A percentile compares a stretch with the other conserved stretches of the same genome.
Conservation (phyloP, 2,797 vertebrate genomes). For the Cuculus canorus region DNA sequence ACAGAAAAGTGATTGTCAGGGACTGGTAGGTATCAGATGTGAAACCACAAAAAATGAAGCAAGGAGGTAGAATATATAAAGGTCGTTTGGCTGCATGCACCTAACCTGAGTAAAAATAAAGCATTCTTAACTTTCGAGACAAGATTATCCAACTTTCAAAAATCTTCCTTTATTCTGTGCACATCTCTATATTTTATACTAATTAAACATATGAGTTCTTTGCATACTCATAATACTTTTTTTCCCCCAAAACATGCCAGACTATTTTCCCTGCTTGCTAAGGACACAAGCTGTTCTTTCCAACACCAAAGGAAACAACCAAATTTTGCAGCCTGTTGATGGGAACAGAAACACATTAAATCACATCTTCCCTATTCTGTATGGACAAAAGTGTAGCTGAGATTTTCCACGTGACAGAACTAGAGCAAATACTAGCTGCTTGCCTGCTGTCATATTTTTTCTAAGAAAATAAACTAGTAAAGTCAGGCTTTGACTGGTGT, state of each 20-base stretch:
- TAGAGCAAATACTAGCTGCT: neutral
- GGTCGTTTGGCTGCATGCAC: neutral
- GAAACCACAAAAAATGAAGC: neutral
- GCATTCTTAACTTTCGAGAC: neutral
- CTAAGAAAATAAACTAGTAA: neutral
- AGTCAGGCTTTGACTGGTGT: neutral
- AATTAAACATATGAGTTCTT: neutral
- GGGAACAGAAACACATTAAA: neutral
- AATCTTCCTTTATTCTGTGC: neutral
- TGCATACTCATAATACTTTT: neutral
- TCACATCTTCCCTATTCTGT: neutral
- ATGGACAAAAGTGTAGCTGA: neutral
- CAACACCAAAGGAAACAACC: neutral
- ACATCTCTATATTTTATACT: neutral
- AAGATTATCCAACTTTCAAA: neutral
- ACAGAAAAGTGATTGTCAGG: neutral
- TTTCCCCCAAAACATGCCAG: neutral
- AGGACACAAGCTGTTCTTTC: neutral
- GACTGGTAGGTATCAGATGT: neutral
- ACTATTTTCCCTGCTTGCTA: neutral
- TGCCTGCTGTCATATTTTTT: neutral
- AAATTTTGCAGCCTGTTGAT: neutral
- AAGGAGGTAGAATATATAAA: neutral
- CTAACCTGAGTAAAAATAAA: neutral
- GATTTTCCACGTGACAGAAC: neutral